Percentiles rank a stretch among this genome's conserved stretches.
Conservation (phyloP, 35 echinoderm and acorn worm species). For the Ptychodera flava region DNA sequence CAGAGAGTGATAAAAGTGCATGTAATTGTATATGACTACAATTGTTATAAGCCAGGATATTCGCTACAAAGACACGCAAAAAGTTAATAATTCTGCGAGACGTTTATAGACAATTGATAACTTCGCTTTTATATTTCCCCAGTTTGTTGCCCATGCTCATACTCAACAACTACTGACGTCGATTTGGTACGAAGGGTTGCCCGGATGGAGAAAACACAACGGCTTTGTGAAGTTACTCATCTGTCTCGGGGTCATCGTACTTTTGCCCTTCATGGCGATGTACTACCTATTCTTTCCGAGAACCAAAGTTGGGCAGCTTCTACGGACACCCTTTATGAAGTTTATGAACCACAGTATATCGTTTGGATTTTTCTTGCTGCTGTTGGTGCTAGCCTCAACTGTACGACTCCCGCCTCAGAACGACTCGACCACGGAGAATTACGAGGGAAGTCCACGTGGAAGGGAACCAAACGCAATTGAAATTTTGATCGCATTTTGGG, state of each 20-base stretch:
- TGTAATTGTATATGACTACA: too few relatives aligned
- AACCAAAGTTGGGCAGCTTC: constrained; percentile 50
- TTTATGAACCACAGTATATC: constrained; percentile 98
- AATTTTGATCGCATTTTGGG: constrained; percentile 56
- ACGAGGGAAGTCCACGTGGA: constrained; percentile 15
- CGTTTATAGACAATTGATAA: too few relatives aligned
- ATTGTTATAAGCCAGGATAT: too few relatives aligned
- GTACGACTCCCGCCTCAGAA: background rate
- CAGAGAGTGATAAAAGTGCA: too few relatives aligned
- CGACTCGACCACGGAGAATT: background rate
- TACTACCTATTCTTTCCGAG: constrained; percentile 86
- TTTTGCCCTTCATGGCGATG: constrained; percentile 77
- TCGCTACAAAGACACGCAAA: too few relatives aligned
- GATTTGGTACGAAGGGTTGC: constrained; percentile 95
- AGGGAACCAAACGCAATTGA: constrained; percentile 41
- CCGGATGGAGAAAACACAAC: constrained; percentile 73
- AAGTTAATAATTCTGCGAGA: too few relatives aligned
- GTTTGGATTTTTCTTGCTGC: constrained; percentile 70
- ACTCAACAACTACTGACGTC: constrained; percentile 77
- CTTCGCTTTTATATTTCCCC: background rate
- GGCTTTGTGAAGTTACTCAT: constrained; percentile 57
- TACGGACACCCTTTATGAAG: constrained; percentile 97
- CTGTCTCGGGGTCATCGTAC: constrained; percentile 45
- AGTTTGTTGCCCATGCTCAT: constrained; percentile 96
- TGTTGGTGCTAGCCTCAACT: constrained; percentile 74